A percentile compares a stretch with the other conserved stretches of the same genome.
Conservation (phyloP, 2,113 vertebrate species). For the Calonectris borealis region DNA sequence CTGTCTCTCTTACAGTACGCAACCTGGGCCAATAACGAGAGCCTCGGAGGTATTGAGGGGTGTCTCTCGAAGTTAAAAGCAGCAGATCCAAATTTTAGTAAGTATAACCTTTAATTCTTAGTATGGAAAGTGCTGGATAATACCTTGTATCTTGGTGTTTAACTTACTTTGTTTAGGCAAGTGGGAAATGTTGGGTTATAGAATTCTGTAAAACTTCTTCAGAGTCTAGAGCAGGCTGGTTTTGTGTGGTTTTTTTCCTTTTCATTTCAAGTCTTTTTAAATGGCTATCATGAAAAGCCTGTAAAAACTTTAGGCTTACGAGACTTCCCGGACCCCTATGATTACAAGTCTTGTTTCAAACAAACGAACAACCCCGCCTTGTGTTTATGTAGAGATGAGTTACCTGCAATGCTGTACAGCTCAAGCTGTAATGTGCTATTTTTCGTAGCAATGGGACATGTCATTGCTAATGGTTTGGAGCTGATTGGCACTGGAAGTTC, state of each 20-base stretch:
- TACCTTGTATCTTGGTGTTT: not conserved
- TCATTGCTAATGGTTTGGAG: conserved; percentile 84
- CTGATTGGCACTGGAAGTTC: conserved; percentile 82
- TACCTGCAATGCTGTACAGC: not conserved
- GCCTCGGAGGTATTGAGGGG: conserved; percentile 87
- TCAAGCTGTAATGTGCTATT: not conserved
- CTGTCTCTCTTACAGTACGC: conserved; percentile 78
- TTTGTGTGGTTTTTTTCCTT: not conserved
- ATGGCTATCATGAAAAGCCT: not conserved
- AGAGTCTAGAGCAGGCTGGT: not conserved
- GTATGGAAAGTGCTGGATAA: not conserved
- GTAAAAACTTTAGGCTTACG: not conserved
- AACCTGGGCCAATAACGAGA: conserved; percentile 85
- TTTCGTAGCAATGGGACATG: conserved; percentile 87
- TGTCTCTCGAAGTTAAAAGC: conserved; percentile 80
- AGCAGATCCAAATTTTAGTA: conserved; percentile 91
- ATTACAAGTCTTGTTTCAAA: not conserved
- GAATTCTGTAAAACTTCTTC: not conserved
- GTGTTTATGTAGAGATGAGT: not conserved
- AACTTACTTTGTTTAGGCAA: not conserved
- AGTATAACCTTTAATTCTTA: conserved; percentile 9
- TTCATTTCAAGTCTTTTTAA: not conserved
- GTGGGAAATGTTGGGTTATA: not conserved
- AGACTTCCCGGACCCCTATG: not conserved
- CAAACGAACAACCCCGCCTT: not conserved